These are phyloP conservation scores for Sphaerodactylus townsendi DNA, from an alignment of 2,113 vertebrate species.

Conservation along the genomic window DNA sequence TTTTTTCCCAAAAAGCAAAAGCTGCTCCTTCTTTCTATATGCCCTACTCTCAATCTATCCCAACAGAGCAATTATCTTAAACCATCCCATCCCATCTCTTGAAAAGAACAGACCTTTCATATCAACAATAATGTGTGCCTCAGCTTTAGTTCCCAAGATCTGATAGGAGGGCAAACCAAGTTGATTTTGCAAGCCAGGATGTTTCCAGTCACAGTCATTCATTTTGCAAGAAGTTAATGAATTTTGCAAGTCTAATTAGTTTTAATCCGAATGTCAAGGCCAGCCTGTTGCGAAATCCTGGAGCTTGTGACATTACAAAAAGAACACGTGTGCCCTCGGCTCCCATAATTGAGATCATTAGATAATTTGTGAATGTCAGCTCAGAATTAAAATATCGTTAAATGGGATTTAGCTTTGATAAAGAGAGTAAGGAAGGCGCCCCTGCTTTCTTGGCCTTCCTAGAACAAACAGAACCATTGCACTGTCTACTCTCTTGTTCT, in stretches of 20 bases:
- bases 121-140: neutral
- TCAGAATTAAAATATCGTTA: constrained; percentile 27
- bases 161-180: neutral
- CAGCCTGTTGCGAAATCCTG: constrained; percentile 15
- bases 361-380: constrained; percentile 29
- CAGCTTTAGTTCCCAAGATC: neutral
- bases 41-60: neutral
- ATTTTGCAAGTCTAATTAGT: constrained; percentile 50
- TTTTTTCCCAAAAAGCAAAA: no score
- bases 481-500: neutral
- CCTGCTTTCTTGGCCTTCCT: fast-evolving
- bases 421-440: neutral
- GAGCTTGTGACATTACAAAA: constrained; percentile 33
- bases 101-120: neutral
- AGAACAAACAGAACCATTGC: neutral
- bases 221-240: constrained; percentile 32
- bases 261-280: constrained; percentile 31
- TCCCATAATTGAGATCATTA: constrained; percentile 32
- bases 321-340: constrained; percentile 2
- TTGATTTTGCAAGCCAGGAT: neutral
- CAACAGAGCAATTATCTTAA: neutral
- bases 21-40: neutral
- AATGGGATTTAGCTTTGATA: neutral
- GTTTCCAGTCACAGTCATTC: constrained; percentile 18
- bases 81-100: neutral